These are phyloP conservation scores for Kradibia gibbosae DNA, from an alignment of 1,140 invertebrate species.

Conservation along the genomic window DNA sequence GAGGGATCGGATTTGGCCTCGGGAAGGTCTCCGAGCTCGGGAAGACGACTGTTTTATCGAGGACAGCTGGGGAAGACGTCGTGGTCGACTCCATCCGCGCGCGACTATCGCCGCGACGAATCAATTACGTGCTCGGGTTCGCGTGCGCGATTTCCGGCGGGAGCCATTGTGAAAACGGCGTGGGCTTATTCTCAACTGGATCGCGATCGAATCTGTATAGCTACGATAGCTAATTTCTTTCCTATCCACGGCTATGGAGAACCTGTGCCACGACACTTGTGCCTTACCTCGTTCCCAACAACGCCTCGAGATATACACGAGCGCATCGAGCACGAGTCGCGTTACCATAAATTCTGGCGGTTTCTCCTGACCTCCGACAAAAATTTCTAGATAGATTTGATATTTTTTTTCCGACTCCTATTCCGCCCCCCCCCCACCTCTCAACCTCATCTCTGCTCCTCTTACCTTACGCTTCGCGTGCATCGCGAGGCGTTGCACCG, in stretches of 20 bases:
- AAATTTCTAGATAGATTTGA: constrained; percentile 39
- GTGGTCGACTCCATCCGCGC: background rate
- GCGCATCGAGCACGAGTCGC: background rate
- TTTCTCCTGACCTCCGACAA: background rate
- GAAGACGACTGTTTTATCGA: background rate
- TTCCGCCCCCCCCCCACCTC: background rate
- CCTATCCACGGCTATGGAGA: too few species aligned
- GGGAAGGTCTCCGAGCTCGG: background rate
- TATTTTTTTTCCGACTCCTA: background rate
- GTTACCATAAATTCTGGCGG: background rate
- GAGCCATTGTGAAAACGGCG: background rate
- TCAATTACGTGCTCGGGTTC: background rate
- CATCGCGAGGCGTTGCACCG: background rate
- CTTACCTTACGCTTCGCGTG: background rate
- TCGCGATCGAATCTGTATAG: background rate
- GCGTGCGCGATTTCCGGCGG: background rate
- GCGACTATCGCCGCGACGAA: background rate
- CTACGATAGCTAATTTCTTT: background rate
- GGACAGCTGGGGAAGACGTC: background rate
- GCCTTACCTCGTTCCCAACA: constrained; percentile 1
- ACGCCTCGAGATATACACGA: background rate
- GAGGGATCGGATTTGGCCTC: too few species aligned
- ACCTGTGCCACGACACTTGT: too few species aligned
- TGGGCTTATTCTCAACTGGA: background rate
- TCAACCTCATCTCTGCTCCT: background rate